These are phyloP conservation scores for Platycercus adscitus DNA, from an alignment of 2,113 vertebrate species.

Conservation along the genomic window DNA sequence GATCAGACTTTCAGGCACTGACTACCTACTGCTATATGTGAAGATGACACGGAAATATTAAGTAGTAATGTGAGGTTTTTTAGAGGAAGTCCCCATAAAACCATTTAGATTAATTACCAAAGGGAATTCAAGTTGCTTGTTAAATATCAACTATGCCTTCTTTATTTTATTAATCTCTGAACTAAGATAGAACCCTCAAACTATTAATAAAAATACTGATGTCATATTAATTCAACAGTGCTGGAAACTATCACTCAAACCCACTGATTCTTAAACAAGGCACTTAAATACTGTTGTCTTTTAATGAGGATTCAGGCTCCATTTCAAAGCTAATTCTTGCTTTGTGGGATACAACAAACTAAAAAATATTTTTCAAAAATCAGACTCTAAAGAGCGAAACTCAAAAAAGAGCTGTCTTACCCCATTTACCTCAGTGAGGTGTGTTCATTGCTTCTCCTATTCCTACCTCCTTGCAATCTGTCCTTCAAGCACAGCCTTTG, in stretches of 20 bases:
- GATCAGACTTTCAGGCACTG: not conserved
- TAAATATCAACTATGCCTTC: not conserved
- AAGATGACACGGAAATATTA: not conserved
- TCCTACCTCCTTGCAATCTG: not conserved
- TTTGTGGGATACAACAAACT: not conserved
- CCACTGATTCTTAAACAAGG: not conserved
- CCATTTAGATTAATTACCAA: not conserved
- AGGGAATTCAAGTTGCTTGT: not conserved
- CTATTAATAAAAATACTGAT: not conserved
- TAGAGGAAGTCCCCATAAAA: not conserved
- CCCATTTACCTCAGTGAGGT: not conserved
- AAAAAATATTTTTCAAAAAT: not conserved
- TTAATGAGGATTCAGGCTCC: not conserved
- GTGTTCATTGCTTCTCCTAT: not conserved
- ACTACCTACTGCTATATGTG: not conserved
- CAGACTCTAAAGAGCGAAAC: not conserved
- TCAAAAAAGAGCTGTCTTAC: not conserved
- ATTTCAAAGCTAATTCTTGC: not conserved
- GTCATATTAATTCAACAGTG: not conserved
- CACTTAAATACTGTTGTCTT: not conserved
- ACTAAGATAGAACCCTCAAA: not conserved
- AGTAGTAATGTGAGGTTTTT: not conserved
- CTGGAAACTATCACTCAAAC: not conserved
- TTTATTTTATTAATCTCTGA: constrained; percentile 15
- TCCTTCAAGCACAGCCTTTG: constrained; percentile 34